phyloP scores from a whole-genome alignment of 2,113 vertebrate species.

The Kryptolebias marmoratus region DNA sequence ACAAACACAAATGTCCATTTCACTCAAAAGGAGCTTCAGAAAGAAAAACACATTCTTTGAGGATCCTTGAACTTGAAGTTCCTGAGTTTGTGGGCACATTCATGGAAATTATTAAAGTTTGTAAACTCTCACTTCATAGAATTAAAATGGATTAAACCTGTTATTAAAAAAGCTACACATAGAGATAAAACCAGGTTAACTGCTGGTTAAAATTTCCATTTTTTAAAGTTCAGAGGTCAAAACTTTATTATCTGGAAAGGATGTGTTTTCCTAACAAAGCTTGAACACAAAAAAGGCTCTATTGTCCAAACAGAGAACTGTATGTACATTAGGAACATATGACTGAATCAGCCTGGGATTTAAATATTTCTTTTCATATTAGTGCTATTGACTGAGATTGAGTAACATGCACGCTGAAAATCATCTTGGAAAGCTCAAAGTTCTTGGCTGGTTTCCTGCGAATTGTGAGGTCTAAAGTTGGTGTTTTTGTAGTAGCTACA shows the following conservation, averaged over 20 bases:
- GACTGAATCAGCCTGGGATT: conserved; percentile 66
- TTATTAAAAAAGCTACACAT: no score
- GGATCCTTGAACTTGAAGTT: no score
- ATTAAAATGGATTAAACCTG: no score
- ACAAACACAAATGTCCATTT: no score
- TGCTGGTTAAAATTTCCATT: conserved; percentile 5
- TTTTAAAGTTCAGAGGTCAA: conserved; percentile 17
- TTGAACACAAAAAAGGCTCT: conserved; percentile 28
- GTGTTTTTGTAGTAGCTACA: conserved; percentile 69
- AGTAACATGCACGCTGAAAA: conserved; percentile 71
- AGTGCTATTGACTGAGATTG: conserved; percentile 65
- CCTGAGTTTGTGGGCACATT: no score
- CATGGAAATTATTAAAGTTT: no score
- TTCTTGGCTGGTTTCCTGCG: conserved; percentile 47
- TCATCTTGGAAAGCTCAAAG: conserved; percentile 64
- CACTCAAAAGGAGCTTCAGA: no score
- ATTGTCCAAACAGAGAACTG: conserved; percentile 34
- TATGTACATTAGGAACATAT: conserved; percentile 52
- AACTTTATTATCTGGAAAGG: conserved; percentile 48
- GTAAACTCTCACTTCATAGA: no score
- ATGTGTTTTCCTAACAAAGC: conserved; percentile 50
- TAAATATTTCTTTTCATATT: conserved; percentile 70
- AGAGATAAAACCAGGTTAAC: no score
- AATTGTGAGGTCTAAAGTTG: conserved; percentile 37
- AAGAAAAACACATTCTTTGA: no score